Evolutionary conservation across 2,797 vertebrate species (phyloP).

Genomic region (Dendrocincla tyrannina): DNA sequence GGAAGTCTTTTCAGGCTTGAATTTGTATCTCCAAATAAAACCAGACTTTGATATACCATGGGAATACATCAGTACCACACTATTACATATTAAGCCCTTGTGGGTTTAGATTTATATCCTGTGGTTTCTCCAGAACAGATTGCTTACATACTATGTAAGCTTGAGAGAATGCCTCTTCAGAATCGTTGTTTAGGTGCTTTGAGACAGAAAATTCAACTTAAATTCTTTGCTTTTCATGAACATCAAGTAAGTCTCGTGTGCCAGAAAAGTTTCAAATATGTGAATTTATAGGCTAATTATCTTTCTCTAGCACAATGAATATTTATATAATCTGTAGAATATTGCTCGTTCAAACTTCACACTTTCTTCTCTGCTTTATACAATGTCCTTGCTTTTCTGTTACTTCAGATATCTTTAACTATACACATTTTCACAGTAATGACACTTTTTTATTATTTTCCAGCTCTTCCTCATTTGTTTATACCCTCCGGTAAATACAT

Average conservation of each 20-base stretch:
- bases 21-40: neutral
- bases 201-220: neutral
- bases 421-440: neutral
- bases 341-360: neutral
- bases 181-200: neutral
- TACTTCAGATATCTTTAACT: neutral
- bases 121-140: neutral
- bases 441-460: neutral
- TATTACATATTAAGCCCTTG: neutral
- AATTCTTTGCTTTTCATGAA: neutral
- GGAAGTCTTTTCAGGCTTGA: neutral
- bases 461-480: neutral
- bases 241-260: neutral
- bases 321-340: neutral
- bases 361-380: neutral
- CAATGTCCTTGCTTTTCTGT: neutral
- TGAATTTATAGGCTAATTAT: neutral
- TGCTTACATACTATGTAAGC: neutral
- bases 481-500: neutral
- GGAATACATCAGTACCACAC: neutral
- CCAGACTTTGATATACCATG: neutral
- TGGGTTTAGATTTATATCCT: neutral
- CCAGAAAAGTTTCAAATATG: neutral
- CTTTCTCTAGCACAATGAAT: neutral
- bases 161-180: neutral